Conservation (phyloP, 2,888 invertebrate genomes). For the Apamea monoglypha region DNA sequence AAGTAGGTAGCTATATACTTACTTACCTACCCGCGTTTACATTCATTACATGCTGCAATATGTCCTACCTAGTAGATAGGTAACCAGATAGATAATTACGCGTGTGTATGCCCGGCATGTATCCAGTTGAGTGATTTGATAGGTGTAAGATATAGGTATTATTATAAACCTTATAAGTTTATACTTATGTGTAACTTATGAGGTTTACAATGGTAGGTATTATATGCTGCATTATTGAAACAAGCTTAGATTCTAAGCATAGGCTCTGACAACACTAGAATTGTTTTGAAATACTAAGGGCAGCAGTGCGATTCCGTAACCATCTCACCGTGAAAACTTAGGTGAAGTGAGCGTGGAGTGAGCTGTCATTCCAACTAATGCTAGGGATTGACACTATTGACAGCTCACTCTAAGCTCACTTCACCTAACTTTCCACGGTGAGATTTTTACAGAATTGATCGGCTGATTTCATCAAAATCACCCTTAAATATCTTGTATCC, state of each 20-base stretch:
- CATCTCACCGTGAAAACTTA: too few relatives aligned
- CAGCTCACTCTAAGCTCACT: too few relatives aligned
- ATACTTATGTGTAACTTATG: neutral
- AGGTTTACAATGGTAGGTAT: neutral
- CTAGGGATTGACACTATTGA: too few relatives aligned
- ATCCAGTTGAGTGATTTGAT: conserved; percentile 47
- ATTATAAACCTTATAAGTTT: too few relatives aligned
- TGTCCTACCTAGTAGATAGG: neutral
- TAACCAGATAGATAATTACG: conserved; percentile 23
- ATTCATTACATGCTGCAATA: conserved; percentile 14
- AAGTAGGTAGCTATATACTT: neutral
- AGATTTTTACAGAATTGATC: too few relatives aligned
- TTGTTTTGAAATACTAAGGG: neutral
- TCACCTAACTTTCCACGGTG: too few relatives aligned
- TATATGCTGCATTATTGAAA: neutral
- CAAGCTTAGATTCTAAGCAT: too few relatives aligned
- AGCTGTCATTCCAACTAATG: too few relatives aligned
- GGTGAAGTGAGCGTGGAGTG: too few relatives aligned
- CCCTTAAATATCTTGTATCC: too few relatives aligned
- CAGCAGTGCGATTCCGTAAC: too few relatives aligned
- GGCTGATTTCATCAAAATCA: too few relatives aligned
- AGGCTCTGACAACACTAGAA: neutral
- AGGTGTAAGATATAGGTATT: neutral
- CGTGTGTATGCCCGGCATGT: conserved; percentile 35
- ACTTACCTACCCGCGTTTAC: neutral